Evolutionary conservation across 2,888 invertebrate genomes (phyloP).

Genomic region (Apodemia hepburni): DNA sequence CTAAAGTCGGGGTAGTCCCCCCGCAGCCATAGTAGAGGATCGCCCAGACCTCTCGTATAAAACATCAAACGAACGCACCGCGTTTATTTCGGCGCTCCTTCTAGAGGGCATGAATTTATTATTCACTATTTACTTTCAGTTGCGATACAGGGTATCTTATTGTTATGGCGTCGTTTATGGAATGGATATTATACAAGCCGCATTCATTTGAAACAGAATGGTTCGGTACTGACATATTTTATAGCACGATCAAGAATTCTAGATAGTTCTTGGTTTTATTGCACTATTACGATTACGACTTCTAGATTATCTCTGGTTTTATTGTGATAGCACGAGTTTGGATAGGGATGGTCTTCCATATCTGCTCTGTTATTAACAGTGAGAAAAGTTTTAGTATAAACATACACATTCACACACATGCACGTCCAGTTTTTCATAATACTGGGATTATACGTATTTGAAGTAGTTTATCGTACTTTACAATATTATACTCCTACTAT

Average conservation of each 20-base stretch:
- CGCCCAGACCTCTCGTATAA: neutral
- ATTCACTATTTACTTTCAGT: conserved; percentile 8
- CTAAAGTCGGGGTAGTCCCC: neutral
- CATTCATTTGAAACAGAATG: neutral
- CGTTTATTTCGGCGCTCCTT: neutral
- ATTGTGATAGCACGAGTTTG: no score
- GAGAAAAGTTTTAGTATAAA: no score
- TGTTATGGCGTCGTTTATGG: neutral
- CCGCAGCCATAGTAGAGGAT: neutral
- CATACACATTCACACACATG: no score
- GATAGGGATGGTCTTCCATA: no score
- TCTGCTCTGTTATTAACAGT: no score
- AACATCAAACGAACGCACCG: neutral
- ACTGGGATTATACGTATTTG: no score
- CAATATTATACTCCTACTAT: no score
- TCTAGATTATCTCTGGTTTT: neutral
- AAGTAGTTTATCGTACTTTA: no score
- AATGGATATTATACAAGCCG: neutral
- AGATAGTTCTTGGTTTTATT: neutral
- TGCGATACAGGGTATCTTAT: neutral
- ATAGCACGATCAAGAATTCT: neutral
- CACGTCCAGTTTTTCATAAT: no score
- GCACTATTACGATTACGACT: neutral
- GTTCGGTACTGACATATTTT: neutral
- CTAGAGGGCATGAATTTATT: neutral